phyloP scores from a whole-genome alignment of 2,797 vertebrate genomes.

The Falco naumanni region DNA sequence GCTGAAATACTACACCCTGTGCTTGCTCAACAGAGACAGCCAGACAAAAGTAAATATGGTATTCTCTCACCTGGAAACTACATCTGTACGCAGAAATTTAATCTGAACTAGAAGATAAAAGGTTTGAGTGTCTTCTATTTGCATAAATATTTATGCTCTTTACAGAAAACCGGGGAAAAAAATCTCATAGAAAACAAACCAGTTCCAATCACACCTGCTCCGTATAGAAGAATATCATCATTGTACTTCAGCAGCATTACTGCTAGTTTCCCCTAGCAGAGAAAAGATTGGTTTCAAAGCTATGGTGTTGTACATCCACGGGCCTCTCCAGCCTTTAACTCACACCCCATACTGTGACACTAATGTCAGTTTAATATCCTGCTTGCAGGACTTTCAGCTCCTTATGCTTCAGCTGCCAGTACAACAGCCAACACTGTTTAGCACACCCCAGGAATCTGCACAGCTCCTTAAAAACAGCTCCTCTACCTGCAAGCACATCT shows the following conservation, averaged over 20 bases:
- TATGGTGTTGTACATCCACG: not conserved
- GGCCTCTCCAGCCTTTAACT: not conserved
- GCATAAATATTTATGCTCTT: not conserved
- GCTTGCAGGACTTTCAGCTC: not conserved
- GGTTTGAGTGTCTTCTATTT: not conserved
- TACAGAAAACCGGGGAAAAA: not conserved
- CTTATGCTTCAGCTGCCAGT: slow-evolving; percentile 11
- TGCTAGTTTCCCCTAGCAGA: not conserved
- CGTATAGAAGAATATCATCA: not conserved
- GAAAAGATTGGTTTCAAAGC: not conserved
- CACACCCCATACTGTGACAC: not conserved
- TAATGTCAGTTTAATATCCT: slow-evolving; percentile 31
- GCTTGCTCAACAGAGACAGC: not conserved
- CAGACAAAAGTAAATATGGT: not conserved
- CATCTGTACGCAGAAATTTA: not conserved
- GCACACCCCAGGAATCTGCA: not conserved
- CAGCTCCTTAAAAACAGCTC: not conserved
- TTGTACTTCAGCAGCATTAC: not conserved
- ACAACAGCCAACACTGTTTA: not conserved
- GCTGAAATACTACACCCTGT: not conserved
- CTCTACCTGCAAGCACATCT: not conserved
- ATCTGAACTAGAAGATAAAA: not conserved
- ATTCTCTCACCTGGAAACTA: not conserved
- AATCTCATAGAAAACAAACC: not conserved
- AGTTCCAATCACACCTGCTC: not conserved